A percentile compares a stretch with the other conserved stretches of the same genome.
Conservation (phyloP, 2,888 invertebrate species). For the Pseudoips prasinana region DNA sequence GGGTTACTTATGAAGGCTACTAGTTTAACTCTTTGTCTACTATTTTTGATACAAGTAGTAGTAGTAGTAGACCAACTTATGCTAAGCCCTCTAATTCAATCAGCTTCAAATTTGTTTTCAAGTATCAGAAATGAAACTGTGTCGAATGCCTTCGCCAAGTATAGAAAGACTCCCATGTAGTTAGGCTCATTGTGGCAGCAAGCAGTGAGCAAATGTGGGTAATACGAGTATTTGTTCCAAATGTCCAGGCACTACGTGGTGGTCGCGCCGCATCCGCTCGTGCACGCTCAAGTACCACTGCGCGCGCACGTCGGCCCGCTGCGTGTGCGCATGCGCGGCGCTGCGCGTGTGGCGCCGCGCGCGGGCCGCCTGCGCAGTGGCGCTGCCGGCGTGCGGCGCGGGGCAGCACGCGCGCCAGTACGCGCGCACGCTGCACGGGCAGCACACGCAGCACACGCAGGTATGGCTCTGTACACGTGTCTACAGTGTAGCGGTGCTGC, state of each 20-base stretch:
- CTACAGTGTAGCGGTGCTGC: slow-evolving; percentile 24
- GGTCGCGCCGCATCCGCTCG: slow-evolving; percentile 24
- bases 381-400: slow-evolving; percentile 12
- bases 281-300: slow-evolving; percentile 10
- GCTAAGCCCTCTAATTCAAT: too few relatives aligned
- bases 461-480: slow-evolving; percentile 28
- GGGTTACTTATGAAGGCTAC: too few relatives aligned
- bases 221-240: too few relatives aligned
- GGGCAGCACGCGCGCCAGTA: slow-evolving; percentile 6
- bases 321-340: slow-evolving; percentile 9
- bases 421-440: slow-evolving; percentile 14
- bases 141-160: too few relatives aligned
- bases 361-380: slow-evolving; percentile 23
- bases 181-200: too few relatives aligned
- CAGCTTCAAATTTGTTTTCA: too few relatives aligned
- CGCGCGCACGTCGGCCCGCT: not conserved
- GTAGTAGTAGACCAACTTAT: too few relatives aligned
- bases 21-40: too few relatives aligned
- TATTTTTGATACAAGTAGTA: too few relatives aligned
- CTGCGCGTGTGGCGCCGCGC: slow-evolving; percentile 35
- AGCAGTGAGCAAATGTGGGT: too few relatives aligned
- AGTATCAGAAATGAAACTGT: too few relatives aligned
- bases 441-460: slow-evolving; percentile 39
- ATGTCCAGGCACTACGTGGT: slow-evolving; percentile 26
- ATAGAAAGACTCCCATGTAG: too few relatives aligned